These are phyloP conservation scores for Plodia interpunctella DNA, from an alignment of 1,140 invertebrate genomes.

Conservation along the genomic window DNA sequence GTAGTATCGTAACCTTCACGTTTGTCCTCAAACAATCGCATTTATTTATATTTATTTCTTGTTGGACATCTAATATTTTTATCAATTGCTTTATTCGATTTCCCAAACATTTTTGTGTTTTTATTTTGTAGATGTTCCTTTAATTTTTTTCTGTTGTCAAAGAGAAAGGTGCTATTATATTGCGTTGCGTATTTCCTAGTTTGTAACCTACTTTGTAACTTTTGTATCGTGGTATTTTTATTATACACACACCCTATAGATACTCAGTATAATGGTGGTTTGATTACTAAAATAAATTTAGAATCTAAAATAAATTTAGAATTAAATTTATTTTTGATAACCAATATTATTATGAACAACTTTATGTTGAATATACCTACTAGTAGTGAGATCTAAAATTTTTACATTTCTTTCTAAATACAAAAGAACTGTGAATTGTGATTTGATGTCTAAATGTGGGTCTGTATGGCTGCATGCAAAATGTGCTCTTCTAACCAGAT, in stretches of 20 bases:
- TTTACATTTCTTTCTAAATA: too few relatives aligned
- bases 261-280: too few relatives aligned
- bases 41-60: constrained; percentile 31
- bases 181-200: constrained; percentile 23
- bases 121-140: not conserved
- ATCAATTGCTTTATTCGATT: constrained; percentile 1
- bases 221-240: too few relatives aligned
- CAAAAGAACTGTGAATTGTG: too few relatives aligned
- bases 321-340: too few relatives aligned
- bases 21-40: constrained; percentile 29
- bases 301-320: too few relatives aligned
- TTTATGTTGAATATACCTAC: not conserved
- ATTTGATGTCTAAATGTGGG: too few relatives aligned
- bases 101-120: not conserved
- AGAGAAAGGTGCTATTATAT: constrained; percentile 45
- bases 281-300: too few relatives aligned
- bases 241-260: too few relatives aligned
- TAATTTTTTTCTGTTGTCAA: constrained; percentile 18
- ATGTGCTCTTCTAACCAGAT: too few relatives aligned
- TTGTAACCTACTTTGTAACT: constrained; percentile 50
- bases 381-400: too few relatives aligned
- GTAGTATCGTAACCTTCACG: constrained; percentile 34
- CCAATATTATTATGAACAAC: not conserved
- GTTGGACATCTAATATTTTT: not conserved
- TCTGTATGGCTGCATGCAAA: too few relatives aligned